These are phyloP conservation scores for Vesta saturnalis DNA, from an alignment of 2,888 invertebrate genomes.

Conservation along the genomic window DNA sequence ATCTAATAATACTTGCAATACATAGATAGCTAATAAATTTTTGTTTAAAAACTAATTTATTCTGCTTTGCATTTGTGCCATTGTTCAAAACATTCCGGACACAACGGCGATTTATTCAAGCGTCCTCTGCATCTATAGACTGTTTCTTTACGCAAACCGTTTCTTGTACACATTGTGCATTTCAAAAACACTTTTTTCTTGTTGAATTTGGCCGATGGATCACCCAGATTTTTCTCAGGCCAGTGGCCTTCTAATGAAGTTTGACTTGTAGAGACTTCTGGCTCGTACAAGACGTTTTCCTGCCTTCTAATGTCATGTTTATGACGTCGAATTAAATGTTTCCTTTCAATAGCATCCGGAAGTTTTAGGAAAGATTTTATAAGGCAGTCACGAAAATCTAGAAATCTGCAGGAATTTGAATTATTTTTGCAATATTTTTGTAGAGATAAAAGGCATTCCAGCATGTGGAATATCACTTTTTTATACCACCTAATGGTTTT, in stretches of 20 bases:
- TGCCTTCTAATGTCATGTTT: slow-evolving; percentile 1
- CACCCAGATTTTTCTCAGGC: too few relatives aligned
- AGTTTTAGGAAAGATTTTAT: neutral
- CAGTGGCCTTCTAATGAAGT: slow-evolving; percentile 5
- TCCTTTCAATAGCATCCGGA: neutral
- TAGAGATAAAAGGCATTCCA: slow-evolving; percentile 16
- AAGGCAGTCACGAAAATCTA: neutral
- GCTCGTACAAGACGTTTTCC: neutral
- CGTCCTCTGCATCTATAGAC: slow-evolving; percentile 20
- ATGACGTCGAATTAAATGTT: slow-evolving; percentile 2
- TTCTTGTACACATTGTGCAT: slow-evolving; percentile 12
- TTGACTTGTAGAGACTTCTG: neutral
- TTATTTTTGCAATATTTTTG: too few relatives aligned
- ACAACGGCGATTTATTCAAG: slow-evolving; percentile 19
- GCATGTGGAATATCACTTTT: too few relatives aligned
- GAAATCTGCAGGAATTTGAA: too few relatives aligned
- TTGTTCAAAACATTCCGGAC: too few relatives aligned
- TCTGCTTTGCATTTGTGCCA: neutral
- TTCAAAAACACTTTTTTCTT: slow-evolving; percentile 13
- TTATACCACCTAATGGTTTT: too few relatives aligned
- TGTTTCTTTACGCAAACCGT: too few relatives aligned
- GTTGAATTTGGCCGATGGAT: neutral
- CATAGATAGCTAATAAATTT: too few relatives aligned
- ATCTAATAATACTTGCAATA: neutral
- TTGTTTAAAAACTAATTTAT: neutral